These are phyloP conservation scores for Ochlodes sylvanus DNA, from an alignment of 2,888 invertebrate species.

Conservation along the genomic window DNA sequence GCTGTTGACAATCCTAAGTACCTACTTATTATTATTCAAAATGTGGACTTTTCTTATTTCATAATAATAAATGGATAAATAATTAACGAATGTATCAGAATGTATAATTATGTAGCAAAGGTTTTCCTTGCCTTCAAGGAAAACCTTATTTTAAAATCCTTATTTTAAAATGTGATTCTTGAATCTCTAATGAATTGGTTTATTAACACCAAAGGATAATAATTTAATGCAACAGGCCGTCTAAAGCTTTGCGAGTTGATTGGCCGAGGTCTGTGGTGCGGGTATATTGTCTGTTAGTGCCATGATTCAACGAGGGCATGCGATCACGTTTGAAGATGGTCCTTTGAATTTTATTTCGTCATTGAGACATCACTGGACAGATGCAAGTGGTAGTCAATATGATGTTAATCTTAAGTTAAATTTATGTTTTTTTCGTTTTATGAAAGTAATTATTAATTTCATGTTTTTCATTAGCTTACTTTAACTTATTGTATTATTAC, in stretches of 20 bases:
- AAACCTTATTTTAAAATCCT: too few species aligned
- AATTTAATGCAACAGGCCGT: neutral
- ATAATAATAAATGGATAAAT: too few species aligned
- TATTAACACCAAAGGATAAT: conserved; percentile 1
- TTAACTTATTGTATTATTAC: too few species aligned
- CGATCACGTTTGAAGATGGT: conserved; percentile 46
- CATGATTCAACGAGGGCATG: conserved; percentile 41
- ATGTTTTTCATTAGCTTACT: too few species aligned
- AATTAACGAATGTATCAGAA: too few species aligned
- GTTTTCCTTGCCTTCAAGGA: neutral
- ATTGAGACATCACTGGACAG: conserved; percentile 52
- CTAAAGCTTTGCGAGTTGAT: conserved; percentile 58
- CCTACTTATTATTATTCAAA: too few species aligned
- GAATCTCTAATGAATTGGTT: conserved; percentile 3
- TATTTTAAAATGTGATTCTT: neutral
- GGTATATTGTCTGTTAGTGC: conserved; percentile 71
- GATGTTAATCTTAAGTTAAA: too few species aligned
- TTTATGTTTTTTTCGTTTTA: too few species aligned
- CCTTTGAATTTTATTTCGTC: conserved; percentile 61
- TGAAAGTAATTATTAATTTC: too few species aligned
- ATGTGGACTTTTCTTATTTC: too few species aligned
- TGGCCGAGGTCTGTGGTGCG: conserved; percentile 70
- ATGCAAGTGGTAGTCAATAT: conserved; percentile 33
- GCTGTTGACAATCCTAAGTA: too few species aligned
- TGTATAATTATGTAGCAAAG: too few species aligned